phyloP scores from a whole-genome alignment of 2,113 vertebrate genomes.

The Papio anubis region DNA sequence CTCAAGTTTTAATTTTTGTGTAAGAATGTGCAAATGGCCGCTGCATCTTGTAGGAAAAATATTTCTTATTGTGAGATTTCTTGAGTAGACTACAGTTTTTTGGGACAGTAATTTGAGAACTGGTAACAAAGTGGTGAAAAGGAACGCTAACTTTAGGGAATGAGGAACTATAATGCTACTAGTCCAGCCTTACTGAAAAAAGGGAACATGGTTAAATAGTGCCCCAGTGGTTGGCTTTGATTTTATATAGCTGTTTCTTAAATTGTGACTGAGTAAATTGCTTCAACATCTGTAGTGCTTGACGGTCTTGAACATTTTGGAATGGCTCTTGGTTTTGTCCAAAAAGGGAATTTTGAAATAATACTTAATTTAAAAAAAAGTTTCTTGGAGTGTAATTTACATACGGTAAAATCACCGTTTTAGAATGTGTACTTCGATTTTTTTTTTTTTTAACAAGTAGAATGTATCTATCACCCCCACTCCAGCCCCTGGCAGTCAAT shows the following conservation, averaged over 20 bases:
- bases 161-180: background rate
- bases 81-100: background rate
- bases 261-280: background rate
- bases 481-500: background rate
- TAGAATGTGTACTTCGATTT: background rate
- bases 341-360: conserved; percentile 9
- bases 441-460: background rate
- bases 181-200: background rate
- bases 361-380: background rate
- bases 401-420: background rate
- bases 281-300: background rate
- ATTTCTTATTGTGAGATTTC: background rate
- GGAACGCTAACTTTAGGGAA: conserved; percentile 33
- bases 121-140: background rate
- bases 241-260: background rate
- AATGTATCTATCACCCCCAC: fast-evolving
- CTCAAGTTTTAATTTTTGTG: background rate
- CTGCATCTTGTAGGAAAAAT: background rate
- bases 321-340: background rate
- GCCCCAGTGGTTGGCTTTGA: background rate
- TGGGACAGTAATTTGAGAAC: background rate
- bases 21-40: background rate
- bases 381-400: background rate
- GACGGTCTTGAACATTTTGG: background rate
- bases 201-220: background rate